phyloP scores from a whole-genome alignment of 1,140 invertebrate genomes.

The Aculops lycopersici region DNA sequence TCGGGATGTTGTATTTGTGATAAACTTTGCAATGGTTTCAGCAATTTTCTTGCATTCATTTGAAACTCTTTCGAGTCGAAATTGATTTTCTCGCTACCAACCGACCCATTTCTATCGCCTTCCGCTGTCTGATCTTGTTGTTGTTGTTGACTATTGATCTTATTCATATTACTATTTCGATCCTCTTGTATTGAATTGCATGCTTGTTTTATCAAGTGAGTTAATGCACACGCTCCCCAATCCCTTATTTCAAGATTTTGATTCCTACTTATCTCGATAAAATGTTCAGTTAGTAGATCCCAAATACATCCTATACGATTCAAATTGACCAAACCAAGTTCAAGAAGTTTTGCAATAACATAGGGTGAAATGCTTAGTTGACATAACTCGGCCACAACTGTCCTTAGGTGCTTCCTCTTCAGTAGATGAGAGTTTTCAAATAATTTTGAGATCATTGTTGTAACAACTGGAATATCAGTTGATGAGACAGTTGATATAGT shows the following conservation, averaged over 20 bases:
- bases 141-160: too few relatives aligned
- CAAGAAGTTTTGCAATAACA: slow-evolving; percentile 78
- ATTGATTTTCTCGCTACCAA: background rate
- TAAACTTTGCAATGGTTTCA: slow-evolving; percentile 58
- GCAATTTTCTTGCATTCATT: slow-evolving; percentile 21
- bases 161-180: background rate
- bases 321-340: slow-evolving; percentile 80
- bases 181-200: too few relatives aligned
- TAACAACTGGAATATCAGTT: slow-evolving; percentile 69
- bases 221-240: slow-evolving; percentile 88
- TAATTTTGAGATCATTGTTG: slow-evolving; percentile 58
- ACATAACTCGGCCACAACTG: background rate
- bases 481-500: slow-evolving; percentile 78
- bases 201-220: slow-evolving; percentile 29
- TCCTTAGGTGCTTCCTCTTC: background rate
- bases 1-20: slow-evolving; percentile 54
- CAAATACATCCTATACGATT: slow-evolving; percentile 69
- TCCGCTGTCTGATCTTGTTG: too few relatives aligned
- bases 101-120: slow-evolving; percentile 22
- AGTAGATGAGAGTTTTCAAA: slow-evolving; percentile 68
- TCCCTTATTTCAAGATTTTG: slow-evolving; percentile 73
- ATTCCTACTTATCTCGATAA: slow-evolving; percentile 67
- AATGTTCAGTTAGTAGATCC: slow-evolving; percentile 77
- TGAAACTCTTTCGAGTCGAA: slow-evolving; percentile 1
- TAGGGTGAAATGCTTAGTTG: slow-evolving; percentile 31